These are phyloP conservation scores for Cisticola juncidis DNA, from an alignment of 2,113 vertebrate species.

Conservation along the genomic window DNA sequence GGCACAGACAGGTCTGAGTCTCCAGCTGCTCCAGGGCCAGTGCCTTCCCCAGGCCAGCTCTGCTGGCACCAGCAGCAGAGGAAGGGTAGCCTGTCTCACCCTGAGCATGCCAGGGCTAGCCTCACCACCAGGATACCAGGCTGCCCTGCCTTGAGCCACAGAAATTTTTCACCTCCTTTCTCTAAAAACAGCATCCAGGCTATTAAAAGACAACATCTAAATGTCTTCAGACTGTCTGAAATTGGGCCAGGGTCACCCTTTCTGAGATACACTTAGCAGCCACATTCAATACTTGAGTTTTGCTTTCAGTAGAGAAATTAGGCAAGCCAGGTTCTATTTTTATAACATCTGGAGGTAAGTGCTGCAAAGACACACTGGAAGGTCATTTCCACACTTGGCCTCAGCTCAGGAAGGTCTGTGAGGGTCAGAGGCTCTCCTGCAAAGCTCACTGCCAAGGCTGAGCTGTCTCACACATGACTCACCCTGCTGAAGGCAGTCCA, in stretches of 20 bases:
- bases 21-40: background rate
- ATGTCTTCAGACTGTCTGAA: background rate
- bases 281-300: background rate
- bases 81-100: background rate
- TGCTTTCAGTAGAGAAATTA: background rate
- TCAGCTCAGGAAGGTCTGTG: background rate
- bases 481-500: background rate
- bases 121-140: background rate
- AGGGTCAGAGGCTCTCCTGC: background rate
- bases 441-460: background rate
- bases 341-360: background rate
- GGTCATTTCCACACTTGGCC: background rate
- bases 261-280: background rate
- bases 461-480: background rate
- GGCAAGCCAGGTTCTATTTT: background rate
- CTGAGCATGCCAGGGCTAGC: background rate
- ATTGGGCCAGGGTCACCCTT: background rate
- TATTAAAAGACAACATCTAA: background rate
- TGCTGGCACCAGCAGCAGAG: background rate
- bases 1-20: background rate
- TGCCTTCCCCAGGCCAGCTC: background rate
- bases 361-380: background rate
- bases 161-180: background rate
- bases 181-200: background rate
- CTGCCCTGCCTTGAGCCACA: background rate